These are phyloP conservation scores for Anolis carolinensis DNA, from an alignment of 2,113 vertebrate species.

Conservation along the genomic window DNA sequence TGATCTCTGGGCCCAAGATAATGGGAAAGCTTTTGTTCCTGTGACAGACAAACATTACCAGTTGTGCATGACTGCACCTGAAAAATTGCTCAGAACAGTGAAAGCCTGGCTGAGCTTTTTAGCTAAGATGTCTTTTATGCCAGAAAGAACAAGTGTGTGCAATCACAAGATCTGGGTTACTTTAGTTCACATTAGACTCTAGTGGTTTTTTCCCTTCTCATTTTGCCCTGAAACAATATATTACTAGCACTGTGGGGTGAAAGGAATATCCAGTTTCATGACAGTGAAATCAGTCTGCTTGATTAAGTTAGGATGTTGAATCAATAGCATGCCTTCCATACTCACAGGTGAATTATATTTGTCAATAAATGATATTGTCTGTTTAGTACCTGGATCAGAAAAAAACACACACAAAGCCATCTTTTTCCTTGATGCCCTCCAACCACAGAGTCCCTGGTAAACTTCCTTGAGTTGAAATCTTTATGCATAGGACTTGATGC, in stretches of 20 bases:
- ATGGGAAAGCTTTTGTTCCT: conserved; percentile 26
- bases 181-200: background rate
- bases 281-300: background rate
- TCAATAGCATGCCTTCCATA: background rate
- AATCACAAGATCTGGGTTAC: background rate
- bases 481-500: no score
- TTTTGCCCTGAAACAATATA: background rate
- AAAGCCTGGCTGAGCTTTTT: background rate
- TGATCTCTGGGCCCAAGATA: background rate
- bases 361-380: background rate
- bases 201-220: background rate
- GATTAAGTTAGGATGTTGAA: background rate
- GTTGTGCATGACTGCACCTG: conserved; percentile 13
- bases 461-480: no score
- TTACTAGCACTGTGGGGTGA: background rate
- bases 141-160: background rate
- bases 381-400: background rate
- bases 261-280: background rate
- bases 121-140: conserved; percentile 5
- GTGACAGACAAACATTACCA: background rate
- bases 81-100: background rate
- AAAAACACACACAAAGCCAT: background rate
- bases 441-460: no score
- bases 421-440: no score
- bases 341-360: background rate